Base-by-base conservation (phyloP, 1,140 invertebrate genomes). In the Drosophila auraria region DNA sequence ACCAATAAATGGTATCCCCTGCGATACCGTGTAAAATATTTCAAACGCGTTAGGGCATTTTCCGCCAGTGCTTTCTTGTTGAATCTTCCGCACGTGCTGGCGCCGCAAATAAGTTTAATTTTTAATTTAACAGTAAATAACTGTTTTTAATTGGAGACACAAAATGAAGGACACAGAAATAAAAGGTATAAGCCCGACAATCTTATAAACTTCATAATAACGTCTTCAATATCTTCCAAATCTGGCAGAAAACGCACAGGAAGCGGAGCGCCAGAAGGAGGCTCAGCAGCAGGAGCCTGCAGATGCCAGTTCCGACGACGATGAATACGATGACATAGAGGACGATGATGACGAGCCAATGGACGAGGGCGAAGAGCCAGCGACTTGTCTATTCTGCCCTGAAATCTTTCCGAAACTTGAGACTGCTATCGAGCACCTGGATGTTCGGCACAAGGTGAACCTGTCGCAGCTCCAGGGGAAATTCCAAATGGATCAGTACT, bases 401-500 rank as follows among this genome's bases (percentile, higher is more conserved):
- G 91, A 93, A 33, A 87, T 93, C 62, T 94, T 94, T 51, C 71
- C 92, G 2, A 94, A 93, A 44, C 93, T 95, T 14, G 94, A 94
- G 42, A 91, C 93, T 64, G 95, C 94, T 30, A 91, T 95, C 49
- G 92, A 93, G 27, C 95, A 96, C 77, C 94, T 95, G 72, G 93
- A 94, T 65, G 83, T 77, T 15, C 91, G 86, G 14, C 97, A 98
- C 84, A 94, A 94, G 54, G 96, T 98, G 86, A 95, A 96, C 93
- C 94, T 98, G 25, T 90, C 94, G 15, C 91, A 93, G 23, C 94
- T 97, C 42, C 96, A 96, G 92, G 89, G 92, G 1, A 96, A 95
- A 78, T 95, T 96, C 83, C 94, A 94, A 66, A 95, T 98, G 94
- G 97, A 98, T 91, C 96, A 95, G 82, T 97, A 98, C 93, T 96